Base-by-base conservation (phyloP, 2,797 vertebrate species). In the Pitangus sulphuratus region DNA sequence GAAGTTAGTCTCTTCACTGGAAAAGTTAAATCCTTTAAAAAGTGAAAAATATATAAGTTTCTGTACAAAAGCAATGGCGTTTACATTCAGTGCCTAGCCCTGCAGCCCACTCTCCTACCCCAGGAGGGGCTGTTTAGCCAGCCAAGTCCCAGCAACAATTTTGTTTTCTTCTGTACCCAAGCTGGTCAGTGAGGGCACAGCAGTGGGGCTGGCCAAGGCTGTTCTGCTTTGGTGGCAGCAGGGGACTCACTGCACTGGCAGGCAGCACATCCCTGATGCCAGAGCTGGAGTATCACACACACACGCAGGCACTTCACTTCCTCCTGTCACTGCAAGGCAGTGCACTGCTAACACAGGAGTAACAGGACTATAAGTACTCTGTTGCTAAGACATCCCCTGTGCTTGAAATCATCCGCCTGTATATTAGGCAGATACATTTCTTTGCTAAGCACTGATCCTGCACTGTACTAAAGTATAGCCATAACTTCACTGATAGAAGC, bases 241-340 rank as follows among this genome's bases (percentile, higher is more conserved):
- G 45, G 57, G 47, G 39, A 57, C 45, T 57, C 53, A 21, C 2
- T 0, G 12, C 20, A 5, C 31, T 4, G 7, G 37, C 0, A 1
- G 33, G 68, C 40, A 72, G 61, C 65, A 58, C 2, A 37, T 13
- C n/a, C 37, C 54, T 16, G 37, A 9, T 51, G 50, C 15, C 58
- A 72, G 65, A 35, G 25, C 44, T 68, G 53, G 39, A 31, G 54
- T 28, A 35, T 35, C 44, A 30, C 33, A 71, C 14, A 62, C 31
- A 30, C 4, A 33, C 5, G 25, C 13, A 22, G 50, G 35, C 26
- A 40, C 57, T 24, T 20, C 1, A 19, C 42, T 33, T 51, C 45
- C 31, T 64, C 42, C 60, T 60, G 72, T 12, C 39, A 26, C 37
- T 51, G 22, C 47, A 50, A 53, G 62, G 87, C 75, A 48, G 40